Conservation (phyloP, 2,888 invertebrate genomes). For the Zele albiditarsus region DNA sequence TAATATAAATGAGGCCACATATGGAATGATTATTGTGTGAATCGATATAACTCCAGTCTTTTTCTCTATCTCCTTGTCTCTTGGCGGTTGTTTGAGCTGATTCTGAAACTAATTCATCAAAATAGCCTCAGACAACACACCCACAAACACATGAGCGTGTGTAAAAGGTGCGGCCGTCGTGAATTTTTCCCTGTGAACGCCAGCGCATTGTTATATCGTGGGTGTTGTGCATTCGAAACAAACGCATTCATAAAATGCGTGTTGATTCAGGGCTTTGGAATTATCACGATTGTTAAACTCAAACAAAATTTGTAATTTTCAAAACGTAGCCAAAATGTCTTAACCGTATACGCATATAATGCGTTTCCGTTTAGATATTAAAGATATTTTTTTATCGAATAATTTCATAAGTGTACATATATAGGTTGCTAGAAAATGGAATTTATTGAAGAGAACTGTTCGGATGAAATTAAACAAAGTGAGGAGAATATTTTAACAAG, state of each 20-base stretch:
- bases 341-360: background rate
- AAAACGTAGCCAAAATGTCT: background rate
- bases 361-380: background rate
- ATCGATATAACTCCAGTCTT: background rate
- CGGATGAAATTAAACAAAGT: background rate
- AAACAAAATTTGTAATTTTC: background rate
- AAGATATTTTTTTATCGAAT: background rate
- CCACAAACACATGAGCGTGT: background rate
- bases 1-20: background rate
- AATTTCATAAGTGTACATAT: background rate
- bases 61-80: background rate
- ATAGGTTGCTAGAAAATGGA: background rate
- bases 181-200: background rate
- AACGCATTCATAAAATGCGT: background rate
- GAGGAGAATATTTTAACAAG: background rate
- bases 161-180: background rate
- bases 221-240: background rate
- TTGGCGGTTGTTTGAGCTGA: background rate
- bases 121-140: background rate
- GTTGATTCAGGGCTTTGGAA: background rate
- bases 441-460: background rate
- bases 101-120: constrained; percentile 9
- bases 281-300: background rate
- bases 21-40: background rate
- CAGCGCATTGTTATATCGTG: background rate